phyloP scores from a whole-genome alignment of 2,113 vertebrate species.

The Tricholaema leucomelas region DNA sequence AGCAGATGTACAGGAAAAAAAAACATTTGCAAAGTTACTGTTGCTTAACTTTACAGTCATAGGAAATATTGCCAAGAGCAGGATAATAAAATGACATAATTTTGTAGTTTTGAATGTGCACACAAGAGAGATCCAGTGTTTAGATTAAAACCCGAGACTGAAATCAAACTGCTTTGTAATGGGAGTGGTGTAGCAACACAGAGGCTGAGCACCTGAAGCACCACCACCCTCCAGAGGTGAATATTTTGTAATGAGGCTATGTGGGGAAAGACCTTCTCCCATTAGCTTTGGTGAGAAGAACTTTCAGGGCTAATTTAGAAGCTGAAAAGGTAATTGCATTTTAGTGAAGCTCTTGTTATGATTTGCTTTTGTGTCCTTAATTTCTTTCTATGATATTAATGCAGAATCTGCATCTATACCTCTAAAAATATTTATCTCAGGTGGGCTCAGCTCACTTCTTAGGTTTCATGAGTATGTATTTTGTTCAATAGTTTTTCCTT shows the following conservation, averaged over 20 bases:
- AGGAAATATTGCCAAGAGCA: not conserved
- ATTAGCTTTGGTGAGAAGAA: not conserved
- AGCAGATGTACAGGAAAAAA: not conserved
- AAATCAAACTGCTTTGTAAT: not conserved
- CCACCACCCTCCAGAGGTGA: not conserved
- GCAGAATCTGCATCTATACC: not conserved
- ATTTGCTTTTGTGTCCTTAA: constrained; percentile 12
- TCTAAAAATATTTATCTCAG: not conserved
- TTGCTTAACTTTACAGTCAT: not conserved
- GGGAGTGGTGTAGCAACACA: not conserved
- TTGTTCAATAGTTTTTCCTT: not conserved
- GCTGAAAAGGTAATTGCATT: not conserved
- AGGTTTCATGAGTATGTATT: not conserved
- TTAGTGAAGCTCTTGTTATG: not conserved
- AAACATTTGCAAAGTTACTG: not conserved
- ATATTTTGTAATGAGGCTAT: not conserved
- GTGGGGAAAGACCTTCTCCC: not conserved
- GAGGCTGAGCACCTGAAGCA: not conserved
- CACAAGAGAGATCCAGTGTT: not conserved
- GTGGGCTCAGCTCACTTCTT: not conserved
- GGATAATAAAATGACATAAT: not conserved
- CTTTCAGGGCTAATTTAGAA: not conserved
- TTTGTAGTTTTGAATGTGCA: not conserved
- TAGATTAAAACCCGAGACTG: not conserved
- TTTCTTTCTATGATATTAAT: constrained; percentile 15